Evolutionary conservation across 1,140 invertebrate species (phyloP), one percentile per base, ranked within the genome.

Genomic region (Adelges cooleyi): DNA sequence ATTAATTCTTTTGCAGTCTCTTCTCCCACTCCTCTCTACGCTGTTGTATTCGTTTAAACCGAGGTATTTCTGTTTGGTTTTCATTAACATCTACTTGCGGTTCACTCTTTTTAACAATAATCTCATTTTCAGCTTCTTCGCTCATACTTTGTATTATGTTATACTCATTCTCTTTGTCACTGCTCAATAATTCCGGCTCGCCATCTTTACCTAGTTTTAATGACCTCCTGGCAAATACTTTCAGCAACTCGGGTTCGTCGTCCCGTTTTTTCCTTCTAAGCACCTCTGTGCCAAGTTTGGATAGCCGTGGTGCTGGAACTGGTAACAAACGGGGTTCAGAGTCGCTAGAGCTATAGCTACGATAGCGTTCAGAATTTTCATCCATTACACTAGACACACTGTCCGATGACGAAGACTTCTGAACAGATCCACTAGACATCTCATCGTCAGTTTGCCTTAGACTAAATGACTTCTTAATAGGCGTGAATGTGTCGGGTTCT

Each of bases 211-310:
- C 86, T 4, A 87, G 73, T 74, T 89, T 89, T 1, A 89, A 75
- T 2, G 86, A 89, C 62, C 86, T 75, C 40, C 86, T 75, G 0
- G 86, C 86, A 72, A 89, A 89, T 0, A 89, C 86, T 76, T 87
- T 87, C 79, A 88, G 83, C 23, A 89, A 72, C 72, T 89, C 86
- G 0, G 85, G 85, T 73, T 86, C 84, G 46, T 85, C 82, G 59
- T 85, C 83, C 65, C 80, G 79, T 59, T 71, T 74, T 25, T 74
- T 77, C 56, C 76, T 62, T 65, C 49, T 33, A 71, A 73, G 78
- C 73, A 79, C 74, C 72, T 78, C 79, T 68, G 77, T 78, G 40
- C 74, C 72, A 29, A 65, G 46, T 51, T 67, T 48, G 20, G 52
- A 50, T 4, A 50, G 53, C 4, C 74, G 17, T 74, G 70, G 1